These are phyloP conservation scores for Amblyraja radiata DNA, from an alignment of 2,797 vertebrate species.

Conservation along the genomic window DNA sequence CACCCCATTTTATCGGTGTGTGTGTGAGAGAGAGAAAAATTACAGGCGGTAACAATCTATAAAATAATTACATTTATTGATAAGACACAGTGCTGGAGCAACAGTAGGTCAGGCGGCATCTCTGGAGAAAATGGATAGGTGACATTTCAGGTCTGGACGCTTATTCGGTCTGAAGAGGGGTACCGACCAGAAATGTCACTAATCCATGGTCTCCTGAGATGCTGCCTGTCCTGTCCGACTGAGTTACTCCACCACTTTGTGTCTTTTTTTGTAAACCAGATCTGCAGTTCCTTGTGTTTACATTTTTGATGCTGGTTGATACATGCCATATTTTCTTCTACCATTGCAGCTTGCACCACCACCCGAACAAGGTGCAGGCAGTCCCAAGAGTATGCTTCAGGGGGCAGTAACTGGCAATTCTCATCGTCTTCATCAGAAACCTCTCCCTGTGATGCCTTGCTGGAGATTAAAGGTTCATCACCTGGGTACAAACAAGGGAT, in stretches of 20 bases:
- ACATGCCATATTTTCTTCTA: neutral
- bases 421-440: neutral
- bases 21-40: neutral
- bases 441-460: neutral
- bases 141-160: too few relatives aligned
- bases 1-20: neutral
- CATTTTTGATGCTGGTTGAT: neutral
- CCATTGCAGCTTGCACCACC: neutral
- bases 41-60: neutral
- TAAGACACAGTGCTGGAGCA: too few relatives aligned
- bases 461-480: neutral
- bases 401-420: neutral
- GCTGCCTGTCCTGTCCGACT: too few relatives aligned
- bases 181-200: too few relatives aligned
- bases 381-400: neutral
- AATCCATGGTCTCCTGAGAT: too few relatives aligned
- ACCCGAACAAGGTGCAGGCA: too few relatives aligned
- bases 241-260: too few relatives aligned
- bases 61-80: neutral
- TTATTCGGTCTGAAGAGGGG: too few relatives aligned
- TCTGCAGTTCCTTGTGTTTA: too few relatives aligned
- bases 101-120: too few relatives aligned
- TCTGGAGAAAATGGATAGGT: too few relatives aligned
- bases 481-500: neutral
- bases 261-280: too few relatives aligned